These are phyloP conservation scores for Meta bourneti DNA, from an alignment of 2,888 invertebrate species.

Conservation along the genomic window DNA sequence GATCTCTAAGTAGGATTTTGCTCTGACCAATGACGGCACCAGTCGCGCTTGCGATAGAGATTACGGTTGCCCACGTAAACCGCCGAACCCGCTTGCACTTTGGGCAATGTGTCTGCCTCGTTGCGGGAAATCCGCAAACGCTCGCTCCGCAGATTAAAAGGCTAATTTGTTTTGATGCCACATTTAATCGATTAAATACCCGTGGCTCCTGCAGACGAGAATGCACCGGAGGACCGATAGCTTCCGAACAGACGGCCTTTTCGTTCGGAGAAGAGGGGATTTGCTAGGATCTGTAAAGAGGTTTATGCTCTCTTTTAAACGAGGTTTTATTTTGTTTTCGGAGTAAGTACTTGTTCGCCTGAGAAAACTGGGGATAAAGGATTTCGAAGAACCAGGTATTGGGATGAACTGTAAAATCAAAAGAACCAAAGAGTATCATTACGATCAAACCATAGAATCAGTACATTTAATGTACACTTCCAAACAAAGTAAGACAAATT, in stretches of 20 bases:
- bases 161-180: conserved; percentile 70
- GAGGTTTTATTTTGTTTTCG: neutral
- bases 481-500: too few species aligned
- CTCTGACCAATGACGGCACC: conserved; percentile 51
- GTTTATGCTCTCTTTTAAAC: conserved; percentile 26
- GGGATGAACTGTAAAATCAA: too few species aligned
- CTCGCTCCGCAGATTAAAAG: conserved; percentile 67
- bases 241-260: neutral
- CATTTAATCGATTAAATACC: conserved; percentile 58
- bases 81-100: conserved; percentile 17
- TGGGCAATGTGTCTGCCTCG: neutral
- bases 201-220: neutral
- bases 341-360: neutral
- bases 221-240: neutral
- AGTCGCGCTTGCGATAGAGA: conserved; percentile 45
- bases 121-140: conserved; percentile 40
- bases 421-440: too few species aligned
- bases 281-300: conserved; percentile 32
- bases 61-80: conserved; percentile 43
- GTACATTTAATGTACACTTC: too few species aligned
- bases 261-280: conserved; percentile 24
- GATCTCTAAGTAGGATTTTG: conserved; percentile 65
- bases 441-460: too few species aligned
- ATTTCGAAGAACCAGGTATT: too few species aligned
- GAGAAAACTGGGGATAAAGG: too few species aligned